phyloP scores from a whole-genome alignment of 2,113 vertebrate genomes.

The Potamarius usumacintae region DNA sequence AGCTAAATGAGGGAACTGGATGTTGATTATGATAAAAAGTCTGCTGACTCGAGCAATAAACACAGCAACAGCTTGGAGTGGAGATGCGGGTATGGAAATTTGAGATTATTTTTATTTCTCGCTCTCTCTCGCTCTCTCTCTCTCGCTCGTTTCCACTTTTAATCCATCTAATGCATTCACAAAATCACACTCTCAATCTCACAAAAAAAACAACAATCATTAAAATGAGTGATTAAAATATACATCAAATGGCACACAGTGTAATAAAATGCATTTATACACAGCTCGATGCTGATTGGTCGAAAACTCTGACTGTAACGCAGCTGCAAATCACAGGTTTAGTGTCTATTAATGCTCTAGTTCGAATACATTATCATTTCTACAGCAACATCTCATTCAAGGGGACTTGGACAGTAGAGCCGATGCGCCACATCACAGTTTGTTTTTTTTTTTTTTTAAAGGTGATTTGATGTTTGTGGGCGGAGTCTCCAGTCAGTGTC shows the following conservation, averaged over 20 bases:
- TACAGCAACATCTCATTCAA: not conserved
- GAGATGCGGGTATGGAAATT: slow-evolving; percentile 33
- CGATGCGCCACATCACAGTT: too few relatives aligned
- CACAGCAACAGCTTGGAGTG: slow-evolving; percentile 66
- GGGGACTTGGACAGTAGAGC: too few relatives aligned
- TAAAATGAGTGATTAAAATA: slow-evolving; percentile 4
- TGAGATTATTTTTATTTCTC: slow-evolving; percentile 19
- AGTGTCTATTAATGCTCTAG: not conserved
- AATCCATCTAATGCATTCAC: slow-evolving; percentile 24
- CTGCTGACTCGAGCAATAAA: slow-evolving; percentile 85
- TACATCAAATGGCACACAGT: not conserved
- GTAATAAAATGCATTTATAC: not conserved
- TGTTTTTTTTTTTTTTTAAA: too few relatives aligned
- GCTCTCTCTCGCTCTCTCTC: not conserved
- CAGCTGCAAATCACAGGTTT: not conserved
- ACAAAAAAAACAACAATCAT: not conserved
- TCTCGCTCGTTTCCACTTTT: not conserved
- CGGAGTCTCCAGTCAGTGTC: not conserved
- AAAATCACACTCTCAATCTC: not conserved
- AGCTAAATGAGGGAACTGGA: slow-evolving; percentile 57
- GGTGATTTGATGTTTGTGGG: not conserved
- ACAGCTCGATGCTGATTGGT: not conserved
- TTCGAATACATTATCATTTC: not conserved
- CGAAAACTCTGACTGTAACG: not conserved
- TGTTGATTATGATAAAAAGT: slow-evolving; percentile 87